phyloP scores from a whole-genome alignment of 64 coral and sea anemone genomes.

The Catalaphyllia jardinei region DNA sequence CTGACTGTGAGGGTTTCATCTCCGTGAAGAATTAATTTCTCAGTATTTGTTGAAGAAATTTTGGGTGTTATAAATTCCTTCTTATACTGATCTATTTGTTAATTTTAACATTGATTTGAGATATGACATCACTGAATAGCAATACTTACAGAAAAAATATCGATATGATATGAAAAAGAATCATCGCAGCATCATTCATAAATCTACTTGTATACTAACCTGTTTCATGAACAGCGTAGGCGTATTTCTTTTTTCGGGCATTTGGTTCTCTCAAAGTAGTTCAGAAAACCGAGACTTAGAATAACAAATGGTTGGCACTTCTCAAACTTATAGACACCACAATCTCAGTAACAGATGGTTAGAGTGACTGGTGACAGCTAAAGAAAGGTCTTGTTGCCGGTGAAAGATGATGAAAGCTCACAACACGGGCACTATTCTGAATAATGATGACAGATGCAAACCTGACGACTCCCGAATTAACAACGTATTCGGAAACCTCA shows the following conservation, averaged over 20 bases:
- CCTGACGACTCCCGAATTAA: background rate
- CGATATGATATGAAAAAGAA: background rate
- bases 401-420: background rate
- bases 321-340: background rate
- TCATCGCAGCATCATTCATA: background rate
- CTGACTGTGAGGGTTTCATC: too few relatives aligned
- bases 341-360: conserved; percentile 10
- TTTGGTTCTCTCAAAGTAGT: conserved; percentile 1
- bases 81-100: too few relatives aligned
- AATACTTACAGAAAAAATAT: too few relatives aligned
- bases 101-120: too few relatives aligned
- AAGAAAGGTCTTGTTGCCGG: background rate
- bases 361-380: background rate
- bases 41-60: too few relatives aligned
- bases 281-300: background rate
- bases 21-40: too few relatives aligned
- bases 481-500: background rate
- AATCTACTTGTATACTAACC: background rate
- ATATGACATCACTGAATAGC: too few relatives aligned
- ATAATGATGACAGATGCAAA: background rate
- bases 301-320: background rate
- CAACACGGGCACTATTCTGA: background rate
- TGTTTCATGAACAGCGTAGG: conserved; percentile 33
- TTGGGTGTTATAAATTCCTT: too few relatives aligned
- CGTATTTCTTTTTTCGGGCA: conserved; percentile 21